These are phyloP conservation scores for Dipodomys spectabilis DNA, from an alignment of 2,113 vertebrate genomes.

Conservation along the genomic window DNA sequence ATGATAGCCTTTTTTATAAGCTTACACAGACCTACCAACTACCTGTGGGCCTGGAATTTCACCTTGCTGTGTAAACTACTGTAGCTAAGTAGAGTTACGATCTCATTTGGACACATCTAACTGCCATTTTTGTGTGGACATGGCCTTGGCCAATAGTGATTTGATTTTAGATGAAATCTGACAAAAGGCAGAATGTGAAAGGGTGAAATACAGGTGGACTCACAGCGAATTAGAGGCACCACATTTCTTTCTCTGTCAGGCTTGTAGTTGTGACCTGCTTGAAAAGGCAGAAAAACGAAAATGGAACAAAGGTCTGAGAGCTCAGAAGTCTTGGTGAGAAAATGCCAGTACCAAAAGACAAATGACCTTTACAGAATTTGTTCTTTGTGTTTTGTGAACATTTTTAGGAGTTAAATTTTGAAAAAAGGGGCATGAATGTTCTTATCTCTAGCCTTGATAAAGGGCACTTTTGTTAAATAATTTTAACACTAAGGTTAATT, in stretches of 20 bases:
- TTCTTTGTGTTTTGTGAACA: slow-evolving; percentile 51
- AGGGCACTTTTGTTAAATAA: slow-evolving; percentile 52
- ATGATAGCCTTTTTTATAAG: neutral
- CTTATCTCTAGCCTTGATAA: neutral
- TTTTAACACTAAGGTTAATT: slow-evolving; percentile 61
- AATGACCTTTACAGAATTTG: slow-evolving; percentile 58
- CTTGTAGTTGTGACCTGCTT: slow-evolving; percentile 52
- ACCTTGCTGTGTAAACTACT: neutral
- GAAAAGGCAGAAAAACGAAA: slow-evolving; percentile 65
- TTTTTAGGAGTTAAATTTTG: slow-evolving; percentile 47
- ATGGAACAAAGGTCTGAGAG: slow-evolving; percentile 61
- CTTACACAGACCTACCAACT: neutral
- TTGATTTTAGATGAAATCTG: slow-evolving; percentile 63
- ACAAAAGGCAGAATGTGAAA: slow-evolving; percentile 55
- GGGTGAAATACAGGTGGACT: slow-evolving; percentile 43
- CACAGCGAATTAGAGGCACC: slow-evolving; percentile 8
- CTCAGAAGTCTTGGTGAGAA: slow-evolving; percentile 58
- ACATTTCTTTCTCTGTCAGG: slow-evolving; percentile 62
- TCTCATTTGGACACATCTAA: slow-evolving; percentile 33
- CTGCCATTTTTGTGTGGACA: slow-evolving; percentile 7
- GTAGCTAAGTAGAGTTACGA: neutral
- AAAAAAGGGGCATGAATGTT: neutral
- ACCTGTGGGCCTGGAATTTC: neutral
- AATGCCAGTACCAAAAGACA: slow-evolving; percentile 52
- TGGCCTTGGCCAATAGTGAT: slow-evolving; percentile 24